Percentiles rank a stretch among this genome's conserved stretches.
phyloP scores from a whole-genome alignment of 2,888 invertebrate genomes.

The Cheiracanthium punctorium region DNA sequence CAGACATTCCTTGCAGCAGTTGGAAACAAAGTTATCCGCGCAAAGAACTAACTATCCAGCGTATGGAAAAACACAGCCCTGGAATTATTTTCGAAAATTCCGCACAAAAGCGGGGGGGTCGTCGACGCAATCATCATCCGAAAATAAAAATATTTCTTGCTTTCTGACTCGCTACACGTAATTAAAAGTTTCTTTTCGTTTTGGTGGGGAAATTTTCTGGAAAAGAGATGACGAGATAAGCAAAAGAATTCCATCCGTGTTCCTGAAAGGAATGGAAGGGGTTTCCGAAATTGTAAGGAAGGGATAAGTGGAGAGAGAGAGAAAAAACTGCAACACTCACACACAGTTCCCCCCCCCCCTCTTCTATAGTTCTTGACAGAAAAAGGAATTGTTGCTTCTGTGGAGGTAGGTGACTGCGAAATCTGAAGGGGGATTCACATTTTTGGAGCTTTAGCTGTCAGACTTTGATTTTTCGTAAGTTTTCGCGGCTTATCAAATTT shows the following conservation, averaged over 20 bases:
- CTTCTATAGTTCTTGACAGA: constrained; percentile 29
- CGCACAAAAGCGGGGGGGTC: background rate
- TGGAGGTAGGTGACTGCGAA: background rate
- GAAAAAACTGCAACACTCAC: too few species aligned
- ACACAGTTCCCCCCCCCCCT: too few species aligned
- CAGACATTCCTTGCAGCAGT: constrained; percentile 33
- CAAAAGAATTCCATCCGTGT: constrained; percentile 43
- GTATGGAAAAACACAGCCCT: constrained; percentile 28
- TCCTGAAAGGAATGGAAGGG: constrained; percentile 40
- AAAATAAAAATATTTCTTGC: constrained; percentile 53
- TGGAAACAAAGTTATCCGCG: constrained; percentile 58
- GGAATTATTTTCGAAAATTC: constrained; percentile 60
- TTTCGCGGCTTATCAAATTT: background rate
- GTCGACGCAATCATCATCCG: constrained; percentile 10
- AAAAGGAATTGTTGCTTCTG: constrained; percentile 8
- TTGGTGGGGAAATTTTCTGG: background rate
- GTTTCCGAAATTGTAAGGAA: constrained; percentile 6
- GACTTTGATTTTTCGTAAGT: background rate
- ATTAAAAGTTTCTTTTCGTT: constrained; percentile 61
- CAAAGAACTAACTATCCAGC: constrained; percentile 38
- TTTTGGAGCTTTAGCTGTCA: background rate
- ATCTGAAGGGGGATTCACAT: background rate
- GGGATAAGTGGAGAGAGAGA: background rate
- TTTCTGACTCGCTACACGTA: constrained; percentile 24
- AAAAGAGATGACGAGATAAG: constrained; percentile 25